phyloP scores from a whole-genome alignment of 2,888 invertebrate species.

The Asteroscopus sphinx region DNA sequence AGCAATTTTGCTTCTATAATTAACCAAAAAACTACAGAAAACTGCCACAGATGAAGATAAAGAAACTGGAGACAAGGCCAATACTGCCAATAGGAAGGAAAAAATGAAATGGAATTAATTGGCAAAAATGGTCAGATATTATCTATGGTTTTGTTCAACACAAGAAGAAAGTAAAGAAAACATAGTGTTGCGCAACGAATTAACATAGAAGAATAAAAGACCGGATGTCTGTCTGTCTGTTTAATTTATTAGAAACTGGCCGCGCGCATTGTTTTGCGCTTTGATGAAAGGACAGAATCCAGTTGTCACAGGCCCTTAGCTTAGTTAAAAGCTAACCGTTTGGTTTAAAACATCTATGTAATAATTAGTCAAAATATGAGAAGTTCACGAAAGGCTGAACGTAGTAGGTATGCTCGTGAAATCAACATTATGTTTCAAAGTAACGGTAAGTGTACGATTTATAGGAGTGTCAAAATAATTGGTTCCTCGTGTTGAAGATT shows the following conservation, averaged over 20 bases:
- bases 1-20: slow-evolving; percentile 15
- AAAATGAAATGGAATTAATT: neutral
- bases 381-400: slow-evolving; percentile 39
- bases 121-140: neutral
- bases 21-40: neutral
- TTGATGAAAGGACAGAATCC: slow-evolving; percentile 21
- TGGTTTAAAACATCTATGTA: slow-evolving; percentile 25
- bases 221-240: slow-evolving; percentile 7
- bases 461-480: slow-evolving; percentile 83
- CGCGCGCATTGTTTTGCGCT: slow-evolving; percentile 18
- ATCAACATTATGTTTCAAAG: slow-evolving; percentile 71
- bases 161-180: neutral
- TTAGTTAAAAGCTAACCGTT: slow-evolving; percentile 32
- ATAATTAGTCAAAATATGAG: slow-evolving; percentile 40
- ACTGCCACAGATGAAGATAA: slow-evolving; percentile 7
- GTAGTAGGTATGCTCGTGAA: slow-evolving; percentile 78
- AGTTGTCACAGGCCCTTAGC: slow-evolving; percentile 21
- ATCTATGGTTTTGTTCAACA: neutral
- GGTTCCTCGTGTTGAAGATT: slow-evolving; percentile 77
- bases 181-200: neutral
- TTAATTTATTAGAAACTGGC: slow-evolving; percentile 14
- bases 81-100: neutral
- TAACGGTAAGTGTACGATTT: slow-evolving; percentile 83
- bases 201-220: slow-evolving; percentile 5
- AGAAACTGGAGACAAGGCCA: neutral